Percentiles rank a stretch among this genome's conserved stretches.
Evolutionary conservation across 2,113 vertebrate species (phyloP).

Genomic region (Motacilla alba): DNA sequence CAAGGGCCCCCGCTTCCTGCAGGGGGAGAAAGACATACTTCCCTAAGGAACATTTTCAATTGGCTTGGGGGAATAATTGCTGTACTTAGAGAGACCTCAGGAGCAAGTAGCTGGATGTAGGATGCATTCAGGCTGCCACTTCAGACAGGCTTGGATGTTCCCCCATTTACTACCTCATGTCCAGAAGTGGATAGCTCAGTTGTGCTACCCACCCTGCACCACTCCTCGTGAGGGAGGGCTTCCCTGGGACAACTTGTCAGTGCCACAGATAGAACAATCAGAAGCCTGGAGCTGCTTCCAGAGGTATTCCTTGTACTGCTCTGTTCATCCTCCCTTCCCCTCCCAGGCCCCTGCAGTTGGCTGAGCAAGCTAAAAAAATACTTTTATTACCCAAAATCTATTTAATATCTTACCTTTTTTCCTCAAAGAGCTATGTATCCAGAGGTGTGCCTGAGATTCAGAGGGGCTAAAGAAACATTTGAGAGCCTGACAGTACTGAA

Average conservation of each 20-base stretch:
- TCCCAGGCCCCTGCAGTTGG: neutral
- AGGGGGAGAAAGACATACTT: neutral
- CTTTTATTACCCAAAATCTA: neutral
- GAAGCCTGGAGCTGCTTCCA: neutral
- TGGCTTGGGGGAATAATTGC: neutral
- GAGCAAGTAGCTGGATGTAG: neutral
- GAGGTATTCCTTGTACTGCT: neutral
- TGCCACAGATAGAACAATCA: neutral
- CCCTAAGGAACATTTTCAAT: neutral
- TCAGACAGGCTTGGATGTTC: neutral
- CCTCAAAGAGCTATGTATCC: neutral
- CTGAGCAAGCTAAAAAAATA: neutral
- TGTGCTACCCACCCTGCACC: fast-evolving
- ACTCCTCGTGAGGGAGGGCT: neutral
- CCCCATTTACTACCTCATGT: neutral
- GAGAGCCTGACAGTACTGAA: neutral
- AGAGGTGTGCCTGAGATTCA: neutral
- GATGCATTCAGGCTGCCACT: neutral
- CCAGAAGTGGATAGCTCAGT: neutral
- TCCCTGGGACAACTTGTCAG: neutral
- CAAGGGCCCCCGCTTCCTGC: neutral
- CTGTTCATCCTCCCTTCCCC: neutral
- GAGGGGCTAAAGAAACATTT: neutral
- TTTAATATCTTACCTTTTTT: neutral
- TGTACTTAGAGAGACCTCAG: neutral